These are phyloP conservation scores for Sibirionetta formosa DNA, from an alignment of 2,797 vertebrate species.

Conservation along the genomic window DNA sequence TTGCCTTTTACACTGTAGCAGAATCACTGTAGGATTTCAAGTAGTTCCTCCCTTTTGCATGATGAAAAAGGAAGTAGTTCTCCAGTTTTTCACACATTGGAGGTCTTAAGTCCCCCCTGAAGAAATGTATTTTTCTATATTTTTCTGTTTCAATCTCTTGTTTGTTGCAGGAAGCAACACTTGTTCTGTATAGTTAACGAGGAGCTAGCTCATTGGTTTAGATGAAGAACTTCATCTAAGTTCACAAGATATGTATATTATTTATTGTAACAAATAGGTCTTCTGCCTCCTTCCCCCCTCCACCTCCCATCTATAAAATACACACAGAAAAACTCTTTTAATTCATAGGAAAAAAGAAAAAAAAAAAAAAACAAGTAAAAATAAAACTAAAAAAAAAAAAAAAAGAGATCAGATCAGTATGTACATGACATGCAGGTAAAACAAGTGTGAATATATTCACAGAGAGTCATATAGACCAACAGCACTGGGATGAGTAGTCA, in stretches of 20 bases:
- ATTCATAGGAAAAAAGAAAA: background rate
- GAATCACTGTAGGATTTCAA: background rate
- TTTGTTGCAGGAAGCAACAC: background rate
- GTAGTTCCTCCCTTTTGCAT: background rate
- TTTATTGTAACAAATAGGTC: background rate
- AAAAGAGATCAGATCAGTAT: accelerated
- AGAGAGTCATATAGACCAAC: background rate
- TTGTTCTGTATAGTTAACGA: background rate
- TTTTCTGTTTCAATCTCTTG: background rate
- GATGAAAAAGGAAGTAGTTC: background rate
- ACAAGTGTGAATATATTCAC: background rate
- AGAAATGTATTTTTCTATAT: background rate
- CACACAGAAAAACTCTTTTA: background rate
- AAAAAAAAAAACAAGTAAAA: too few relatives aligned
- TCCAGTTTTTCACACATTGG: background rate
- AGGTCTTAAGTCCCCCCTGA: background rate
- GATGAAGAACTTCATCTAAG: background rate
- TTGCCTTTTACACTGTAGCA: background rate
- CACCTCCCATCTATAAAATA: background rate
- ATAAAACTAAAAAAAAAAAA: background rate
- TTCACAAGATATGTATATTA: background rate
- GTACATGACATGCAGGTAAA: background rate
- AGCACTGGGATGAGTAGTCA: background rate
- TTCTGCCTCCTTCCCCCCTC: background rate
- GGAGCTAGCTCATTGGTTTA: background rate